Evolutionary conservation across 30 jellyfish, hydroid and myxozoan species (phyloP), one percentile per base, ranked within the genome.

Genomic region (Aurelia aurita complex sp. Pacific): DNA sequence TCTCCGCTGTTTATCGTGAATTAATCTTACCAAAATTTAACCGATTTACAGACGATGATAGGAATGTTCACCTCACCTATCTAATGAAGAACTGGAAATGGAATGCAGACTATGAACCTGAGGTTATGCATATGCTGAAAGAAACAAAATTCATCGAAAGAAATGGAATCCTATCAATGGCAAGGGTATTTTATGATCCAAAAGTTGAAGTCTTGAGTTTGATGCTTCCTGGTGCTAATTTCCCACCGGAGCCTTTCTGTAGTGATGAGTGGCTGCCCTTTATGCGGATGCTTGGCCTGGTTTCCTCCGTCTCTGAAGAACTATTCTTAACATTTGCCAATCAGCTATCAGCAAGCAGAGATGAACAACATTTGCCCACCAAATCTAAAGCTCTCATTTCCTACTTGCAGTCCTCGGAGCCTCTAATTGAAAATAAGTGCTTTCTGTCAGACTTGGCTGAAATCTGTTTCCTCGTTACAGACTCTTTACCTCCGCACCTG

Each of bases 101-200:
- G n/a, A 6, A 18, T 3, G 50, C 10, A 13, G 57, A 78, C 5
- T 23, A 15, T 17, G 60, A 65, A 1, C 35, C 6, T 4, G 61
- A 43, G 10, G 32, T 64, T 0, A 16, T 52, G 38, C 18, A 15
- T 7, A 29, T 7, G 78, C 77, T 75, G 16, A 40, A 10, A 55
- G 29, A 57, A n/a, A 36, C 76, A 71, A 53, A 34, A 81, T 74
- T 75, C 86, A 62, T 90, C 4, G 81, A 79, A 61, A 88, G 34
- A 18, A 50, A 73, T 15, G 97, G 94, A 2, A 65, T 3, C 2
- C 63, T 78, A 19, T 5, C 40, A 23, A 19, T 4, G 43, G 75
- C 86, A 17, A 63, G 70, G 15, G 84, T 61, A 2, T 70, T 90
- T 55, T 90, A 53, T 69, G 97, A 90, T 66, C 91, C 97, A 17